Conservation (phyloP, 2,797 vertebrate genomes). For the Hemitrygon akajei region DNA sequence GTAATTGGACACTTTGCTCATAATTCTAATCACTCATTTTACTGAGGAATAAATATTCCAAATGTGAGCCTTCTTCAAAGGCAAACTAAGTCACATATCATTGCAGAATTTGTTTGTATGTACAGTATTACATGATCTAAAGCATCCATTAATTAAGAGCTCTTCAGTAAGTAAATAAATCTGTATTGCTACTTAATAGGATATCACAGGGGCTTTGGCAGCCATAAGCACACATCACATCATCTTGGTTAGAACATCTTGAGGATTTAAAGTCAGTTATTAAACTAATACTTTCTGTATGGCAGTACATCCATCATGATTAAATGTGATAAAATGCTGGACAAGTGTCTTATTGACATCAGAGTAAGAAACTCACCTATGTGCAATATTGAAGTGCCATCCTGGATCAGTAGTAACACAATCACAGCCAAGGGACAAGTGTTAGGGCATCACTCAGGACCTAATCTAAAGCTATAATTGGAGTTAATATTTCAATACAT, state of each 20-base stretch:
- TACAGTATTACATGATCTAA: neutral
- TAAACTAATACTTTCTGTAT: neutral
- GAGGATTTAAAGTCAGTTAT: neutral
- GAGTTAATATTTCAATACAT: neutral
- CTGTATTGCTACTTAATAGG: neutral
- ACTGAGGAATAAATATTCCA: neutral
- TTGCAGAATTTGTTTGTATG: neutral
- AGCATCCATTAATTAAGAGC: neutral
- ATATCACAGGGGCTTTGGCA: slow-evolving; percentile 1
- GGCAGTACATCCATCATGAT: neutral
- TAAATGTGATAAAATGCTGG: neutral
- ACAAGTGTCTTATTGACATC: neutral
- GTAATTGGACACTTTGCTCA: neutral
- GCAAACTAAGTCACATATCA: neutral
- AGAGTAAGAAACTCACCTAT: too few relatives aligned
- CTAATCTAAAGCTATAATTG: neutral
- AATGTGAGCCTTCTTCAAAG: neutral
- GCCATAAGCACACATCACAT: neutral
- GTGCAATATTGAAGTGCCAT: neutral
- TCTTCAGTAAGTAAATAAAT: neutral
- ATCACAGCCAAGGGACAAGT: neutral
- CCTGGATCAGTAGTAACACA: neutral
- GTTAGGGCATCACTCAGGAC: neutral
- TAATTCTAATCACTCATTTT: neutral
- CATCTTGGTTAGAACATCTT: neutral